phyloP scores from a whole-genome alignment of 23 tunicate genomes.

The Halocynthia aurantium region DNA sequence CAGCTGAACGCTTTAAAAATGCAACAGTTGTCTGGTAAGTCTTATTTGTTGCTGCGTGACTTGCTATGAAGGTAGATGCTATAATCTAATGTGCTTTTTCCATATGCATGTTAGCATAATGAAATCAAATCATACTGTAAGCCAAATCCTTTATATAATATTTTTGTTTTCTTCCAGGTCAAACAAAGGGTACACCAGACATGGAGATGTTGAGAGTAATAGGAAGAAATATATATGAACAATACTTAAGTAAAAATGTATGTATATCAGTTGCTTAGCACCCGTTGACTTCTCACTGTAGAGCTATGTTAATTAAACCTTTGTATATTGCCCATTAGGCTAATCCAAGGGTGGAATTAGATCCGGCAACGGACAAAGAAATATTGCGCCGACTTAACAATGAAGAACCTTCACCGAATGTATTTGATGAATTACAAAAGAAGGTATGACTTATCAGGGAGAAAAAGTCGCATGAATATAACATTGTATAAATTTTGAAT shows the following conservation, averaged over 20 bases:
- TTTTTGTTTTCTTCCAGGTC: constrained; percentile 13
- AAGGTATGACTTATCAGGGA: constrained; percentile 21
- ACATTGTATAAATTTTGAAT: too few species aligned
- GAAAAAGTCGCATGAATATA: too few species aligned
- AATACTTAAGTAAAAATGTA: constrained; percentile 77
- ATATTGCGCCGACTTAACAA: constrained; percentile 43
- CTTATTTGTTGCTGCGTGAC: too few species aligned
- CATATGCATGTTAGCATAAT: too few species aligned
- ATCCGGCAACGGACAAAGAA: constrained; percentile 40
- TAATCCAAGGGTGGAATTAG: constrained; percentile 62
- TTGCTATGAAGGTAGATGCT: too few species aligned
- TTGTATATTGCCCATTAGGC: constrained; percentile 26
- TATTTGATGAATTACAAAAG: constrained; percentile 84
- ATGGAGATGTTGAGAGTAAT: constrained; percentile 82
- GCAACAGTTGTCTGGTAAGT: constrained; percentile 41
- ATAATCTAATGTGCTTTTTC: too few species aligned
- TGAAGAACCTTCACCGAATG: constrained; percentile 83
- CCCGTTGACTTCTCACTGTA: not conserved
- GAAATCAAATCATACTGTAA: too few species aligned
- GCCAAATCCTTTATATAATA: not conserved
- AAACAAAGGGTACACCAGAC: constrained; percentile 51
- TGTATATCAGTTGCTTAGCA: not conserved
- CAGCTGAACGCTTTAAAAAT: constrained; percentile 71
- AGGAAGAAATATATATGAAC: constrained; percentile 83
- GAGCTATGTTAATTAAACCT: not conserved